Conservation (phyloP, 1,140 invertebrate genomes). For the Orius insidiosus region DNA sequence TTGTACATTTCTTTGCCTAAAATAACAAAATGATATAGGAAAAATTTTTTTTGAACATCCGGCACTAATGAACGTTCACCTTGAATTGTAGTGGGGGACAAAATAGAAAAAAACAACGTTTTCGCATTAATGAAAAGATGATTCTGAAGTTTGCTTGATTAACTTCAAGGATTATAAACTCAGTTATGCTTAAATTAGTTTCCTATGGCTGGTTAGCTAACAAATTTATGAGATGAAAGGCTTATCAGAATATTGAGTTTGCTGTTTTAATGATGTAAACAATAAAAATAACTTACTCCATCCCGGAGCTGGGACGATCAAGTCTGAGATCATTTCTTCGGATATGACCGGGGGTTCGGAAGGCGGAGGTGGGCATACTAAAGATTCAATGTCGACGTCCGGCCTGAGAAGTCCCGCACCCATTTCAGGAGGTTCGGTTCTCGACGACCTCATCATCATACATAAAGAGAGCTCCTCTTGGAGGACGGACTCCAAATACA, state of each 20-base stretch:
- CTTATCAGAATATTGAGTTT: too few relatives aligned
- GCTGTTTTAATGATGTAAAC: too few relatives aligned
- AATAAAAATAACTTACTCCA: constrained; percentile 47
- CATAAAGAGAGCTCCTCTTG: constrained; percentile 90
- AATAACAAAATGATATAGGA: constrained; percentile 14
- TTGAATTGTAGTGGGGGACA: not conserved
- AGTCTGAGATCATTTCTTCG: constrained; percentile 86
- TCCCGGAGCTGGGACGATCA: constrained; percentile 88
- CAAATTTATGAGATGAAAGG: too few relatives aligned
- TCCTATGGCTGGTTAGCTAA: too few relatives aligned
- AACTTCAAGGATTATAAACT: too few relatives aligned
- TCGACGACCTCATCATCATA: constrained; percentile 94
- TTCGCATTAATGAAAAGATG: too few relatives aligned
- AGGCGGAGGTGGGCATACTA: constrained; percentile 89
- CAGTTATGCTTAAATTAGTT: too few relatives aligned
- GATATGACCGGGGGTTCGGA: constrained; percentile 80
- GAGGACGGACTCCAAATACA: constrained; percentile 89
- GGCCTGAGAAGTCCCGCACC: constrained; percentile 59
- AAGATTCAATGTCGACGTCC: constrained; percentile 85
- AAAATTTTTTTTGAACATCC: not conserved
- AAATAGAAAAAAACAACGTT: too few relatives aligned
- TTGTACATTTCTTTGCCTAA: constrained; percentile 50
- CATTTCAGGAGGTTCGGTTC: constrained; percentile 80
- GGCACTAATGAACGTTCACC: too few relatives aligned
- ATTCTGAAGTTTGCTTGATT: too few relatives aligned